Percentiles rank a stretch among this genome's conserved stretches.
These are phyloP conservation scores for Pentamera pediparva DNA, from an alignment of 53 echinoderm and acorn worm species.

Conservation along the genomic window DNA sequence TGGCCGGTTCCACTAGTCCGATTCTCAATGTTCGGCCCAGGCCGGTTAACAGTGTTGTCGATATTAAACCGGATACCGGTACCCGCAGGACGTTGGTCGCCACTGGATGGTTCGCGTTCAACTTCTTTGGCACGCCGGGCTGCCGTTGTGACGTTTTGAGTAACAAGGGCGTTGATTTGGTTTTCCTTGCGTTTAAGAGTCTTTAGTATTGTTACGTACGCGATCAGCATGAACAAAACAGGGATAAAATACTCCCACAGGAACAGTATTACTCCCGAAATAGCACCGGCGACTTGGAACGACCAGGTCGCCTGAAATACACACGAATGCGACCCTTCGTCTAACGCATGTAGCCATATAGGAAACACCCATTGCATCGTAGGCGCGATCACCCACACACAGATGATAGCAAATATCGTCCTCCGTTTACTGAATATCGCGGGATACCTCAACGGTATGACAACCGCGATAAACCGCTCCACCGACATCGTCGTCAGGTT, in stretches of 20 bases:
- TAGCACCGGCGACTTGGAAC: constrained; percentile 30
- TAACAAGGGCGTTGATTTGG: constrained; percentile 35
- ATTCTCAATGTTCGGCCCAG: not conserved
- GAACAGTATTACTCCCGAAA: constrained; percentile 53
- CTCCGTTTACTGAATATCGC: constrained; percentile 51
- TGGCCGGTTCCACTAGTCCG: not conserved
- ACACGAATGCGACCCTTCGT: constrained; percentile 39
- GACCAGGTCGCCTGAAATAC: constrained; percentile 44
- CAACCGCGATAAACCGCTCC: constrained; percentile 80
- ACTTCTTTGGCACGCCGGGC: not conserved
- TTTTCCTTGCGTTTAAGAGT: constrained; percentile 52
- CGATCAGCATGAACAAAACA: constrained; percentile 65
- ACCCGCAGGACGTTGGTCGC: not conserved
- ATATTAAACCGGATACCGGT: constrained; percentile 17
- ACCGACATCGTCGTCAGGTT: constrained; percentile 82
- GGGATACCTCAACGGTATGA: constrained; percentile 69
- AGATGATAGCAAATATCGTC: constrained; percentile 38
- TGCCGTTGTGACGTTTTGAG: not conserved
- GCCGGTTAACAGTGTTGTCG: too few species aligned
- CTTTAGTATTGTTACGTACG: constrained; percentile 52
- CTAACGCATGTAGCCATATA: constrained; percentile 36
- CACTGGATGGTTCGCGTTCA: constrained; percentile 5
- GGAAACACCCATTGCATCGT: constrained; percentile 76
- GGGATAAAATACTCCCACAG: constrained; percentile 82
- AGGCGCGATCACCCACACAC: constrained; percentile 72